A percentile compares a stretch with the other conserved stretches of the same genome.
Evolutionary conservation across 2,113 vertebrate genomes (phyloP).

Genomic region (Phalacrocorax aristotelis): DNA sequence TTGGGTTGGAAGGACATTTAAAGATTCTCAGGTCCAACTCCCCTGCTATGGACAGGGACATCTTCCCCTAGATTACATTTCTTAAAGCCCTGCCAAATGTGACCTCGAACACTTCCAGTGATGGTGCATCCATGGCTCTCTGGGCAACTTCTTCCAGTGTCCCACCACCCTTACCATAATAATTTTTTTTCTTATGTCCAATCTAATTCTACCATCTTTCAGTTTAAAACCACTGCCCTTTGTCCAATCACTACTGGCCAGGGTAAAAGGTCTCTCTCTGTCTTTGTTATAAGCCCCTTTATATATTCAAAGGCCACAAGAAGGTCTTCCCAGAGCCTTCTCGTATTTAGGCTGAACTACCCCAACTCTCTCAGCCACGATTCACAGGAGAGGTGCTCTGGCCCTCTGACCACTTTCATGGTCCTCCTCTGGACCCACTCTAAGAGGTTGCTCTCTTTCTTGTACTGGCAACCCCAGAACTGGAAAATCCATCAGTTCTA

Average conservation of each 20-base stretch:
- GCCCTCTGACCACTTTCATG: neutral
- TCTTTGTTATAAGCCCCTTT: neutral
- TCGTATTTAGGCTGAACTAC: neutral
- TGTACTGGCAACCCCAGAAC: neutral
- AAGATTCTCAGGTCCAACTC: neutral
- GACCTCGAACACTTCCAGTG: neutral
- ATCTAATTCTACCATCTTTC: neutral
- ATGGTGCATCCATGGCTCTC: neutral
- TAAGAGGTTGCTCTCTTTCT: neutral
- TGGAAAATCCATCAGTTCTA: neutral
- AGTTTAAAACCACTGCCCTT: neutral
- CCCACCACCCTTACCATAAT: neutral
- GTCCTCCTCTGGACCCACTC: neutral
- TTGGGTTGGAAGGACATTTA: neutral
- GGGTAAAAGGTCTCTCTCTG: neutral
- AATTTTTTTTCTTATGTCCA: neutral
- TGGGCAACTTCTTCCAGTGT: neutral
- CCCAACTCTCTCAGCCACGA: neutral
- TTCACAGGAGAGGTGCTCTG: neutral
- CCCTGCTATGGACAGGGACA: neutral
- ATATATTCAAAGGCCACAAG: neutral
- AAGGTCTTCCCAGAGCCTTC: neutral
- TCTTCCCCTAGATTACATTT: rapidly evolving
- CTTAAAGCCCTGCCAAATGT: neutral
- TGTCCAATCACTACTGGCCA: no score